These are phyloP conservation scores for Gadus macrocephalus DNA, from an alignment of 2,113 vertebrate genomes.

Conservation along the genomic window DNA sequence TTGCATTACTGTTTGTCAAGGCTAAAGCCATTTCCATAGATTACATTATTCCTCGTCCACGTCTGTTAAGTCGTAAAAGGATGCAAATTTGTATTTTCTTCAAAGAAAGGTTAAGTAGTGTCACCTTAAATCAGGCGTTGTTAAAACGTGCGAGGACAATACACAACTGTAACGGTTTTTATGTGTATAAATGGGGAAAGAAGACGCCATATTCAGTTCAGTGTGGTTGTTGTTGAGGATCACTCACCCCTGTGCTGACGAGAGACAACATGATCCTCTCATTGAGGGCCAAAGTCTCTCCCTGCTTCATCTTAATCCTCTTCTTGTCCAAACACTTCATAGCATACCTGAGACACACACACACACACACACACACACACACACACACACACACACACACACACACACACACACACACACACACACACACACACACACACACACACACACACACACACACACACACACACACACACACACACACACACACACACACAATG, in stretches of 20 bases:
- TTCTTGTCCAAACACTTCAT: slow-evolving; percentile 99
- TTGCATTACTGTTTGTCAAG: background rate
- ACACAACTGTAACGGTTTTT: no score
- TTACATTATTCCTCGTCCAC: no score
- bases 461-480: background rate
- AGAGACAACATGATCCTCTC: slow-evolving; percentile 98
- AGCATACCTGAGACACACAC: slow-evolving; percentile 81
- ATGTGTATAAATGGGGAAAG: background rate
- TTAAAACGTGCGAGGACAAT: background rate
- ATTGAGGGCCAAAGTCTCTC: slow-evolving; percentile 94
- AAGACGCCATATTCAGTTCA: no score
- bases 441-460: background rate
- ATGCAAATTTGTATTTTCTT: no score
- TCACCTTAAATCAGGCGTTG: background rate
- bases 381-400: slow-evolving; percentile 3
- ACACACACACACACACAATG: slow-evolving; percentile 2
- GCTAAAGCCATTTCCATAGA: background rate
- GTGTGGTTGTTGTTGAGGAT: background rate
- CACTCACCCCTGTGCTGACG: slow-evolving; percentile 95
- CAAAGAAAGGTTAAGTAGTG: no score
- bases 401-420: background rate
- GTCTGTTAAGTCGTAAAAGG: no score
- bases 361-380: background rate
- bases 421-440: slow-evolving; percentile 4
- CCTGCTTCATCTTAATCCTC: slow-evolving; percentile 99